Percentiles rank a stretch among this genome's conserved stretches.
phyloP scores from a whole-genome alignment of 2,888 invertebrate genomes.

The Harmothoe impar region DNA sequence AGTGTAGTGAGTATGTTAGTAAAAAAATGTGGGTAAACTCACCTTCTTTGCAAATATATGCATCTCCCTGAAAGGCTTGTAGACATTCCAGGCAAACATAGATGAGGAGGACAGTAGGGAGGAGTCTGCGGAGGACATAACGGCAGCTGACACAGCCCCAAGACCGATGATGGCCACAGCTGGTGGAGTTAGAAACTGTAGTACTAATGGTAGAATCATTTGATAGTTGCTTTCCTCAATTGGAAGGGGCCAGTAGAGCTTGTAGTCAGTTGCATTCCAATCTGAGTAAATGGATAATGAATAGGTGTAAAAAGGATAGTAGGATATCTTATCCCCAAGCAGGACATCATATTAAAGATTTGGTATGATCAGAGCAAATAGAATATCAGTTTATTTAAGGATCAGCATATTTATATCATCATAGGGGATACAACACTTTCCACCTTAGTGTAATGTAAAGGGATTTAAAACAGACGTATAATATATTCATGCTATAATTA shows the following conservation, averaged over 20 bases:
- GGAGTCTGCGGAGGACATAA: slow-evolving; percentile 69
- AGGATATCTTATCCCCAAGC: too few species aligned
- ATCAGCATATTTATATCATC: too few species aligned
- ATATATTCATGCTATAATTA: not conserved
- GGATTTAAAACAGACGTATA: too few species aligned
- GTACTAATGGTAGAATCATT: slow-evolving; percentile 96
- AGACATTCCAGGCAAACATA: slow-evolving; percentile 70
- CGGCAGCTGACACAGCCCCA: slow-evolving; percentile 96
- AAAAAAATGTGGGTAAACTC: too few species aligned
- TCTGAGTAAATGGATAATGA: slow-evolving; percentile 32
- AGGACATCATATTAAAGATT: too few species aligned
- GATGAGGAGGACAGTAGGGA: slow-evolving; percentile 68
- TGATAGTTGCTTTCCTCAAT: slow-evolving; percentile 87
- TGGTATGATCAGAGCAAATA: not conserved
- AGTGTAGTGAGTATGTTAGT: too few species aligned
- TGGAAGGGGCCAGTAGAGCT: slow-evolving; percentile 46
- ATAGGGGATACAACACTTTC: too few species aligned
- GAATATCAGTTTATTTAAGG: not conserved
- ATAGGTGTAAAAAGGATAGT: too few species aligned
- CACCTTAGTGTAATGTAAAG: too few species aligned
- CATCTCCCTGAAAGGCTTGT: slow-evolving; percentile 61
- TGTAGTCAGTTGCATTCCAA: slow-evolving; percentile 68
- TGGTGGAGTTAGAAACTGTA: slow-evolving; percentile 96
- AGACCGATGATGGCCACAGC: slow-evolving; percentile 97
- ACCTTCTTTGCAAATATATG: not conserved